phyloP scores from a whole-genome alignment of 2,797 vertebrate genomes.

The Limosa lapponica region DNA sequence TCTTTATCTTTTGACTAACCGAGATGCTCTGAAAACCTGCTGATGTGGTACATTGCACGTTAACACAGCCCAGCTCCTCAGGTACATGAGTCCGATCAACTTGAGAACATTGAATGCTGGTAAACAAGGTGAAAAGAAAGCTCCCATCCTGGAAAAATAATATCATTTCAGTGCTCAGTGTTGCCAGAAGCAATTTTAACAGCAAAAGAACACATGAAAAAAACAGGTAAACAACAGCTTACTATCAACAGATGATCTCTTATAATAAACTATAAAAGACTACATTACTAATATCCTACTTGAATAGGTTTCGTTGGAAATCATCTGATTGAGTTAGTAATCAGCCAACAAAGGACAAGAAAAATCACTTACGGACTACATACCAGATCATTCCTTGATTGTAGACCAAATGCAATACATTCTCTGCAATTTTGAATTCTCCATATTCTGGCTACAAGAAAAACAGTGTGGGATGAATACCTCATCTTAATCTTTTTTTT shows the following conservation, averaged over 20 bases:
- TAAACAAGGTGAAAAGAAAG: slow-evolving; percentile 97
- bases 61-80: slow-evolving; percentile 97
- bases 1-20: slow-evolving; percentile 76
- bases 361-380: background rate
- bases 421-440: slow-evolving; percentile 99
- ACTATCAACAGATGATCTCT: background rate
- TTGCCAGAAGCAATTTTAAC: background rate
- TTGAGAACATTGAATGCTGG: slow-evolving; percentile 97
- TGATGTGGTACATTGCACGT: slow-evolving; percentile 98
- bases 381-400: slow-evolving; percentile 99
- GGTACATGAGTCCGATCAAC: slow-evolving; percentile 95
- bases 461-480: background rate
- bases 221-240: background rate
- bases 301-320: background rate
- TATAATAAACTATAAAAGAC: background rate
- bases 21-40: slow-evolving; percentile 96
- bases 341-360: background rate
- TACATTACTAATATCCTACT: background rate
- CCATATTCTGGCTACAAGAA: slow-evolving; percentile 93
- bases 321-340: background rate
- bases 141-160: slow-evolving; percentile 90
- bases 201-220: background rate
- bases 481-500: background rate
- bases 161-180: background rate
- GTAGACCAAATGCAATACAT: slow-evolving; percentile 95